Evolutionary conservation across 2,797 vertebrate genomes (phyloP), one percentile per base, ranked within the genome.

Genomic region (Channallabes apus): DNA sequence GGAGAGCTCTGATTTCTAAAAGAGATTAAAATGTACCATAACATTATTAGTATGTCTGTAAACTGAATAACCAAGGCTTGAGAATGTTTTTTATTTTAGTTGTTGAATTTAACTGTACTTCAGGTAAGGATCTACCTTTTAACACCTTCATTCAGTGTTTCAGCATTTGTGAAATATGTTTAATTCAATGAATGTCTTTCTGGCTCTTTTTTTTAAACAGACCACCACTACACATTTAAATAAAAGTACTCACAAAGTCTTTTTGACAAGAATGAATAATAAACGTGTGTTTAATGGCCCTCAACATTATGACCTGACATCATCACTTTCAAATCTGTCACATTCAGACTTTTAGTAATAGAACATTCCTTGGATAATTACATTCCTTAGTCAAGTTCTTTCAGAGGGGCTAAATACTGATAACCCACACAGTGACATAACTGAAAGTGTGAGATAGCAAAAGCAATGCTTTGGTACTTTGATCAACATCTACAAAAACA

Each of bases 301-400:
- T 75, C n/a, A 62, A 27, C 67, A 85, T 58, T 54, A 79, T 41
- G 59, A 76, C 73, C 18, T 61, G 46, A 35, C 73, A 71, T 86
- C 72, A 82, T 85, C 41, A 83, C 73, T 29, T 87, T 85, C 68
- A 51, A 71, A 83, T 69, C 9, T 75, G 58, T 81, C 61, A 41
- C 38, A 85, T 87, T 85, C 32, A 78, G 54, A 64, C 62, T 24
- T 87, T 84, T 85, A 41, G 67, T 78, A 78, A 77, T 24, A 85
- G 35, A 81, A 81, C 77, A 88, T 87, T 88, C 80, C 35, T 83
- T 58, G 20, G 71, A 85, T 82, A 83, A 80, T 86, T 85, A 80
- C 68, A 87, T 72, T 85, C 68, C 35, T 73, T 83, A 32, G 51
- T 41, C 22, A 46, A 41, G 61, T 82, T 82, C 35, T 59, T 82